Conservation (phyloP, 1,140 invertebrate genomes). For the Antheraea pernyi region DNA sequence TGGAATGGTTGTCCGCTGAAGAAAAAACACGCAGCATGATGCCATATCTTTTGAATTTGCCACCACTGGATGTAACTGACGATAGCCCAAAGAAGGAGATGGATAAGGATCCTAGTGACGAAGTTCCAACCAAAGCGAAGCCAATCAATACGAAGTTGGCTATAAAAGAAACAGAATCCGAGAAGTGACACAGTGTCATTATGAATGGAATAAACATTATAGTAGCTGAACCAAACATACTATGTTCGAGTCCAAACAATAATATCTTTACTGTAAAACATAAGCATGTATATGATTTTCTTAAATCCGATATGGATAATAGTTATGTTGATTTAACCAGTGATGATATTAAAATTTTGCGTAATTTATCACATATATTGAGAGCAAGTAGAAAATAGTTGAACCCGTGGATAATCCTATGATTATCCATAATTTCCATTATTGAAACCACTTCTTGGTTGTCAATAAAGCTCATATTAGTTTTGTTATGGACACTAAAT, state of each 20-base stretch:
- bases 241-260: conserved; percentile 16
- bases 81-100: conserved; percentile 9
- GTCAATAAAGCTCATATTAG: too few relatives aligned
- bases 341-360: conserved; percentile 39
- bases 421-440: too few relatives aligned
- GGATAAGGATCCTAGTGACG: too few relatives aligned
- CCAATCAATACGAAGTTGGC: conserved; percentile 29
- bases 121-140: conserved; percentile 11
- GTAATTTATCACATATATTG: conserved; percentile 30
- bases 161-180: conserved; percentile 41
- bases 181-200: conserved; percentile 55
- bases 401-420: too few relatives aligned
- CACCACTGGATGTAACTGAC: conserved; percentile 42
- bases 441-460: too few relatives aligned
- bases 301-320: neutral
- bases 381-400: neutral
- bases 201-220: conserved; percentile 15
- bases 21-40: conserved; percentile 66
- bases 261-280: conserved; percentile 34
- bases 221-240: conserved; percentile 25
- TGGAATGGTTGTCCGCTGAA: conserved; percentile 66
- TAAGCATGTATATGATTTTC: conserved; percentile 14
- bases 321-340: conserved; percentile 37
- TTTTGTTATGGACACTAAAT: too few relatives aligned
- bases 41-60: conserved; percentile 62